Conservation (phyloP, 1,140 invertebrate genomes). For the Anastrepha obliqua region DNA sequence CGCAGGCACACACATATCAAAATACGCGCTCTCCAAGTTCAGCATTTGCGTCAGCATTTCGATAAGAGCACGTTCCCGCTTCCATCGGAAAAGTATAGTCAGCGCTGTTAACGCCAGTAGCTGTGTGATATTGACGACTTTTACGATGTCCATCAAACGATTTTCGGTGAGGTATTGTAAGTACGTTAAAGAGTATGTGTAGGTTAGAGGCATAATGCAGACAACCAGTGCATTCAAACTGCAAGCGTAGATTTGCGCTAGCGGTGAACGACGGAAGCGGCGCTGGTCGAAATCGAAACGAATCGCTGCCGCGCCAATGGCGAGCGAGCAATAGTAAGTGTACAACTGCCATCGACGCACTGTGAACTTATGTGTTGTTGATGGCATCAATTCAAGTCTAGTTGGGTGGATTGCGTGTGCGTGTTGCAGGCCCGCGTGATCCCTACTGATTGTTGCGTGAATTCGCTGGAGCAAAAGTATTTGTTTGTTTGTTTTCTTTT, state of each 20-base stretch:
- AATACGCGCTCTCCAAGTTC: background rate
- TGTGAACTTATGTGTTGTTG: too few species aligned
- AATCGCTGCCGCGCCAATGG: background rate
- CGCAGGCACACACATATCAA: background rate
- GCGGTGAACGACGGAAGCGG: background rate
- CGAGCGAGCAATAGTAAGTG: background rate
- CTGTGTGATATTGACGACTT: background rate
- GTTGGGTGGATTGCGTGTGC: background rate
- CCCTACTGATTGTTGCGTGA: background rate
- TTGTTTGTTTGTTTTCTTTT: background rate
- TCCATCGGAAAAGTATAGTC: background rate
- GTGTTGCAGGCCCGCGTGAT: background rate
- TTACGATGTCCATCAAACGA: conserved; percentile 20
- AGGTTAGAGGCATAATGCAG: background rate
- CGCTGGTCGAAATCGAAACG: background rate
- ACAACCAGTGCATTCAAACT: background rate
- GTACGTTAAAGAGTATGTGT: background rate
- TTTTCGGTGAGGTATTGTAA: background rate
- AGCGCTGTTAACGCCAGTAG: background rate
- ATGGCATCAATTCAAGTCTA: background rate
- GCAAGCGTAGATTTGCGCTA: conserved; percentile 29
- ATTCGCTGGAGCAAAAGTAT: background rate
- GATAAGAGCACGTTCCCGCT: background rate
- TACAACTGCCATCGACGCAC: background rate
- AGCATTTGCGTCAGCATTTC: conserved; percentile 14